Evolutionary conservation across 2,888 invertebrate species (phyloP).

Genomic region (Campoletis raptor): DNA sequence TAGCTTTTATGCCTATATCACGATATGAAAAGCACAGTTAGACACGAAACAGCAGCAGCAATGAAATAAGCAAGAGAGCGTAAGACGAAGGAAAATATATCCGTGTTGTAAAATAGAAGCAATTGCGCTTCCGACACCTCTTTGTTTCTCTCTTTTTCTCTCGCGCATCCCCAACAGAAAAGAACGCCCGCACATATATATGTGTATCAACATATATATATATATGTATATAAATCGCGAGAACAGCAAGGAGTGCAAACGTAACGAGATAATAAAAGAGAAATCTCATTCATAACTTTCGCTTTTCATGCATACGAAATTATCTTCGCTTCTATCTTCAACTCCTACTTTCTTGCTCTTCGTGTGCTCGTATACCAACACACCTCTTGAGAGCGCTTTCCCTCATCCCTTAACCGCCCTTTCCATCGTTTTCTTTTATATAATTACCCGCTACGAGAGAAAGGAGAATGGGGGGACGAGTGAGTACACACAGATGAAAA

Average conservation of each 20-base stretch:
- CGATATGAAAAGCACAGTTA: constrained; percentile 52
- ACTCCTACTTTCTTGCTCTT: constrained; percentile 39
- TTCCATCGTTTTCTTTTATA: constrained; percentile 71
- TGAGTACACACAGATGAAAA: constrained; percentile 28
- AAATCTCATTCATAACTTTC: constrained; percentile 76
- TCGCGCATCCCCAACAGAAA: background rate
- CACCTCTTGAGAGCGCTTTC: constrained; percentile 26
- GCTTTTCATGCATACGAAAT: constrained; percentile 76
- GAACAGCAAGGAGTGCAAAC: constrained; percentile 66
- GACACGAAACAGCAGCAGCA: constrained; percentile 44
- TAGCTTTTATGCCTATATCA: constrained; percentile 2
- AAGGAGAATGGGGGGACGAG: background rate
- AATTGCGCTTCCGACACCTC: constrained; percentile 61
- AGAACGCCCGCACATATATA: constrained; percentile 10
- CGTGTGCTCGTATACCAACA: background rate
- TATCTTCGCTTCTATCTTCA: constrained; percentile 68
- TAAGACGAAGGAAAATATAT: constrained; percentile 48
- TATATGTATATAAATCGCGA: constrained; percentile 23
- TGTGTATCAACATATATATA: constrained; percentile 1
- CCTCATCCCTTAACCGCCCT: constrained; percentile 4
- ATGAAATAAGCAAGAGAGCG: constrained; percentile 43
- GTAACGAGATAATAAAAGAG: constrained; percentile 73
- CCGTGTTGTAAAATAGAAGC: constrained; percentile 65
- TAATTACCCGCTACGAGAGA: constrained; percentile 70
- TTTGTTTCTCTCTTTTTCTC: constrained; percentile 21